Conservation (phyloP, 2,797 vertebrate species). For the Mastacembelus armatus region DNA sequence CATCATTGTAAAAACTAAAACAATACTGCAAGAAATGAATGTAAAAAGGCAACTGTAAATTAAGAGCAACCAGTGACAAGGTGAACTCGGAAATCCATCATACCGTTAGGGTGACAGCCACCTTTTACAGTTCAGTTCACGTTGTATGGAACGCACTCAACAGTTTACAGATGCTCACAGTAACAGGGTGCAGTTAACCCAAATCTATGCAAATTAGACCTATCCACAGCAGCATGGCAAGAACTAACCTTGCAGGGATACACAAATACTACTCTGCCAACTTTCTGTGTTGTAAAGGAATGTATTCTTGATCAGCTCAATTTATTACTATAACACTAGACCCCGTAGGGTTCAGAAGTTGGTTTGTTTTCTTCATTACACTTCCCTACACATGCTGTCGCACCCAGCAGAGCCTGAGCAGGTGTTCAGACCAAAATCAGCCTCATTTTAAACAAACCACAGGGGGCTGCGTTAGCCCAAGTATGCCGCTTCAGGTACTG, state of each 20-base stretch:
- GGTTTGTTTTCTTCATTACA: too few relatives aligned
- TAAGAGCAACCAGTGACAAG: background rate
- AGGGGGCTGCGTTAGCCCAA: too few relatives aligned
- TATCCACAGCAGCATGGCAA: background rate
- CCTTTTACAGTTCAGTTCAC: background rate
- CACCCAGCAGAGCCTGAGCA: too few relatives aligned
- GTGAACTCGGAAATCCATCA: background rate
- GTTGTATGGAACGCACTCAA: conserved; percentile 11
- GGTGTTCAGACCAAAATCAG: too few relatives aligned
- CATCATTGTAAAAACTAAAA: background rate
- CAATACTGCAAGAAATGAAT: background rate
- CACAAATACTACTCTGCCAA: background rate
- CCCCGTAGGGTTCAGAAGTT: too few relatives aligned
- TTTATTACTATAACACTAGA: background rate
- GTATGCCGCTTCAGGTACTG: too few relatives aligned
- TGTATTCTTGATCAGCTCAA: background rate
- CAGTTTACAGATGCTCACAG: background rate
- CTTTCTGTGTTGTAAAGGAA: background rate
- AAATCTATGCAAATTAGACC: conserved; percentile 28
- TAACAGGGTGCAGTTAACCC: background rate
- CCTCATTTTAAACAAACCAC: too few relatives aligned
- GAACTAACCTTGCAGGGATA: background rate
- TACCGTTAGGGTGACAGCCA: background rate
- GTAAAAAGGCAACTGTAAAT: background rate
- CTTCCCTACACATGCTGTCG: too few relatives aligned